Evolutionary conservation across 2,888 invertebrate genomes (phyloP).

Genomic region (Xestia ashworthii): DNA sequence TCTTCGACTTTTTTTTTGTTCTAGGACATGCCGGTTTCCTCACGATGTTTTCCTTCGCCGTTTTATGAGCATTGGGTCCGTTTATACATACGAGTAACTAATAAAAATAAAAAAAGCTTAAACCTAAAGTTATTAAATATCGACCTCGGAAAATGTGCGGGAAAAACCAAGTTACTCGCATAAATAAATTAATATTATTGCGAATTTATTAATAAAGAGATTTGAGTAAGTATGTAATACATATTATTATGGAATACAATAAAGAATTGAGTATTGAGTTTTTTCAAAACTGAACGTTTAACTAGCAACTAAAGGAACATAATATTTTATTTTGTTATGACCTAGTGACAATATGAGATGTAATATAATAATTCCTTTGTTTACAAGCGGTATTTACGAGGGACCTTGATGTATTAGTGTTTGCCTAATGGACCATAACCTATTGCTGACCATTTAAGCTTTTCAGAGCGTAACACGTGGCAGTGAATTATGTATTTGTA

Average conservation of each 20-base stretch:
- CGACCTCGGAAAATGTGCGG: neutral
- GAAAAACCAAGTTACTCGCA: neutral
- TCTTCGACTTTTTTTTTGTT: too few relatives aligned
- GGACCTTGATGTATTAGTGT: conserved; percentile 47
- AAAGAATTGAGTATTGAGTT: neutral
- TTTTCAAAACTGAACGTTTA: neutral
- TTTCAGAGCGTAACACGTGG: conserved; percentile 55
- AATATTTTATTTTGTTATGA: conserved; percentile 12
- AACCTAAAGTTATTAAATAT: neutral
- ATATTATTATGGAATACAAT: too few relatives aligned
- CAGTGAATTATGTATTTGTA: conserved; percentile 34
- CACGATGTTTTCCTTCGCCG: too few relatives aligned
- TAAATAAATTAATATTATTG: neutral
- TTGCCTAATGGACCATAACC: conserved; percentile 48
- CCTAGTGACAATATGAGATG: neutral
- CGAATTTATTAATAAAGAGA: neutral
- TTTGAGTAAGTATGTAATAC: neutral
- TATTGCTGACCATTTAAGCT: conserved; percentile 28
- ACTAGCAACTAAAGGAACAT: conserved; percentile 3
- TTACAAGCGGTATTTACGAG: conserved; percentile 27
- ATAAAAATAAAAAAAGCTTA: neutral
- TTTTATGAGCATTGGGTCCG: too few relatives aligned
- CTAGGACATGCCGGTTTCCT: too few relatives aligned
- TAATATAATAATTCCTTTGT: conserved; percentile 30
- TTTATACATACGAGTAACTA: too few relatives aligned